Base-by-base conservation (phyloP, 2,113 vertebrate genomes). In the Macquaria australasica region DNA sequence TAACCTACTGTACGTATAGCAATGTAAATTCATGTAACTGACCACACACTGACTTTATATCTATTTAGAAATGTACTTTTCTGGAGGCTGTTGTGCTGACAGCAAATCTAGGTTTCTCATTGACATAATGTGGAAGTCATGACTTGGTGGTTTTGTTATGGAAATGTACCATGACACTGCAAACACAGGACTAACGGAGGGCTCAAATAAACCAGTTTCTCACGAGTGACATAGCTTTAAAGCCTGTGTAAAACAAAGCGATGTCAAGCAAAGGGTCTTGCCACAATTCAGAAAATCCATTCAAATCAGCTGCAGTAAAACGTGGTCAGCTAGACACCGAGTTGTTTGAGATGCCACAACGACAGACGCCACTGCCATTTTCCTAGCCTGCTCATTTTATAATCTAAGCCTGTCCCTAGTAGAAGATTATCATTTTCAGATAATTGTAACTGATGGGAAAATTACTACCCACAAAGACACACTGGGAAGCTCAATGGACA, bases 101-200 rank as follows among this genome's bases (percentile, higher is more conserved):
- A 68, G 9, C 28, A 58, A 58, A 63, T 51, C 21, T 20, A 53
- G 48, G 39, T 62, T 64, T 63, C 53, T 63, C 50, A 28, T 2
- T 72, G 39, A 59, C 31, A 51, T 56, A 70, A 67, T 43, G 70
- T 56, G 62, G 67, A 77, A 69, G 66, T 85, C 45, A 31, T 64
- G 83, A 87, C 83, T 80, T 28, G 28, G 60, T 39, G 62, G 39
- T 75, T 91, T 91, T 92, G 81, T 89, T 85, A 82, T 88, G 83
- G 78, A 90, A 92, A 94, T 90, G 78, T 39, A 73, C 79, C 85
- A 81, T 89, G 83, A 90, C 86, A 77, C 73, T 78, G 81, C 79
- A 92, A 90, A 91, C 53, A 86, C 79, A 48, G 18, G 72, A 66
- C 15, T 41, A 68, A 76, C 79, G 83, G 43, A 39, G 50, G 15